phyloP scores from a whole-genome alignment of 1,140 invertebrate genomes.

The Mya arenaria region DNA sequence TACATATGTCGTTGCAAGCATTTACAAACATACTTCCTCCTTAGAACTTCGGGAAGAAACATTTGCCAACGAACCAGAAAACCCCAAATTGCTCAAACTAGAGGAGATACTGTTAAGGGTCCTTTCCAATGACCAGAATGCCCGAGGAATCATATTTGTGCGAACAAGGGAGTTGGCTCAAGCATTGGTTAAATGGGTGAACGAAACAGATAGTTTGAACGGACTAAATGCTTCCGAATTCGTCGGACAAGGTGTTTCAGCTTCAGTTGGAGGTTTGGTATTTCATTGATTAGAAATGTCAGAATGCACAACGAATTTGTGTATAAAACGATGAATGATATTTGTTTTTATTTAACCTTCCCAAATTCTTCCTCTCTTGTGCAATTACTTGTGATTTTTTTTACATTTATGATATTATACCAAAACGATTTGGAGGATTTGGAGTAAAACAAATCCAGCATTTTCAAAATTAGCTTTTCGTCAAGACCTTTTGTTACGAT shows the following conservation, averaged over 20 bases:
- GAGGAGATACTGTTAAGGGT: slow-evolving; percentile 52
- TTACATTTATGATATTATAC: too few relatives aligned
- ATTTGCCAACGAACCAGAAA: slow-evolving; percentile 31
- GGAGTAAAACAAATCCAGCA: too few relatives aligned
- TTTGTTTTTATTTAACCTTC: too few relatives aligned
- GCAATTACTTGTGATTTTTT: too few relatives aligned
- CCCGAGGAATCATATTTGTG: slow-evolving; percentile 71
- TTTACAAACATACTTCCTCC: slow-evolving; percentile 30
- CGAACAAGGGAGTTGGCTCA: slow-evolving; percentile 65
- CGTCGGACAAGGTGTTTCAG: slow-evolving; percentile 63
- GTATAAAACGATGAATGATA: too few relatives aligned
- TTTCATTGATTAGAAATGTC: too few relatives aligned
- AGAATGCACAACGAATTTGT: too few relatives aligned
- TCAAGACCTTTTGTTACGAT: too few relatives aligned
- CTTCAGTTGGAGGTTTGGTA: slow-evolving; percentile 64
- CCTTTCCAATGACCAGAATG: slow-evolving; percentile 54
- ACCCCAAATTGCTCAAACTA: slow-evolving; percentile 66
- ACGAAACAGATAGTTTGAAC: slow-evolving; percentile 55
- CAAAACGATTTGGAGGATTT: too few relatives aligned
- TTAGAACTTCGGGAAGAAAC: slow-evolving; percentile 23
- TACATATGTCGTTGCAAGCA: neutral
- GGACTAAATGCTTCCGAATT: slow-evolving; percentile 62
- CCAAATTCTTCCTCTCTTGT: too few relatives aligned
- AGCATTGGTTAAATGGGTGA: slow-evolving; percentile 68
- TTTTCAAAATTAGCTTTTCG: too few relatives aligned